A percentile compares a stretch with the other conserved stretches of the same genome.
Evolutionary conservation across 2,888 invertebrate genomes (phyloP).

Genomic region (Erpobdella octoculata): DNA sequence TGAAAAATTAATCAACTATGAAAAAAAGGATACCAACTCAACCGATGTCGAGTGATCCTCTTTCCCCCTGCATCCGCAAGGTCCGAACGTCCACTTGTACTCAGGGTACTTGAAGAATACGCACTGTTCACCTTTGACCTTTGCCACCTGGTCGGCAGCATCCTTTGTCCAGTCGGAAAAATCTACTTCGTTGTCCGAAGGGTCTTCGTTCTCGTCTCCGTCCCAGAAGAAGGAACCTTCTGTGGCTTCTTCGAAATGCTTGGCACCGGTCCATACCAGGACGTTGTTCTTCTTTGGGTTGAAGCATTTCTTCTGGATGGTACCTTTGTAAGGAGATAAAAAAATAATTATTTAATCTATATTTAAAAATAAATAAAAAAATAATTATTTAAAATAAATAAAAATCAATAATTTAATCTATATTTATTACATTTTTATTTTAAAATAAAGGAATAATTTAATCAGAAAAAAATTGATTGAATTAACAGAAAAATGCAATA

Average conservation of each 20-base stretch:
- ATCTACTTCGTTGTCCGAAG: not conserved
- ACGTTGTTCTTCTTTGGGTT: not conserved
- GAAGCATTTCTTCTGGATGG: conserved; percentile 12
- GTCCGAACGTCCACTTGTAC: not conserved
- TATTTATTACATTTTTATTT: no score
- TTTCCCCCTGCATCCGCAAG: not conserved
- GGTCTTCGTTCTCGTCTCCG: not conserved
- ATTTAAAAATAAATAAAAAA: no score
- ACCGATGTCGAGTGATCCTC: not conserved
- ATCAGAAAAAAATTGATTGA: no score
- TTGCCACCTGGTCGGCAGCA: not conserved
- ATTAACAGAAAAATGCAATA: no score
- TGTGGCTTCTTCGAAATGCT: not conserved
- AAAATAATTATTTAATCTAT: no score
- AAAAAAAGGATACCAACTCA: not conserved
- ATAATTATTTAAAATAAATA: no score
- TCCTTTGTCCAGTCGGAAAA: not conserved
- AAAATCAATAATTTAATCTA: no score
- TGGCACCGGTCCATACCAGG: conserved; percentile 10
- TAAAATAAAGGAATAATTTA: no score
- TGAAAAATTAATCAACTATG: not conserved
- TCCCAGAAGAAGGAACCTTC: not conserved
- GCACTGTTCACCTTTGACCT: not conserved
- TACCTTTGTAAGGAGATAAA: not conserved
- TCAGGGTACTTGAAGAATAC: conserved; percentile 7